Percentiles rank a stretch among this genome's conserved stretches.
These are phyloP conservation scores for Lichenostomus cassidix DNA, from an alignment of 2,113 vertebrate genomes.

Conservation along the genomic window DNA sequence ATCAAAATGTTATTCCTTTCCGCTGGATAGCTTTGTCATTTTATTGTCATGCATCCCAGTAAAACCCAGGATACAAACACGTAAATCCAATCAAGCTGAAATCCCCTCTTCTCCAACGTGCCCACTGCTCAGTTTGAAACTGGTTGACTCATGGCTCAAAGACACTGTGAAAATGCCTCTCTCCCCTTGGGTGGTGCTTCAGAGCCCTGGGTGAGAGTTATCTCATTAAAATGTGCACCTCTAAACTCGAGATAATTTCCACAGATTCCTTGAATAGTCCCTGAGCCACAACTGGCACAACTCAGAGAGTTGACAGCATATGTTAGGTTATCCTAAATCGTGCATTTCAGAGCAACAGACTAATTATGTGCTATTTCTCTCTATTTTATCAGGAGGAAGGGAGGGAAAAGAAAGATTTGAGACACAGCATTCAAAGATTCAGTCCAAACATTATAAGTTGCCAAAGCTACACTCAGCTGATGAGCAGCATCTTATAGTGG, in stretches of 20 bases:
- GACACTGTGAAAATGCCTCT: background rate
- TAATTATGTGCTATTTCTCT: background rate
- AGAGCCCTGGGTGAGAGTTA: background rate
- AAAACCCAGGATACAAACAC: background rate
- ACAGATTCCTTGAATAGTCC: background rate
- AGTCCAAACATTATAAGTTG: background rate
- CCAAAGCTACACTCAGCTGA: background rate
- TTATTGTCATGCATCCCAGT: background rate
- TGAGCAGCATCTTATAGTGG: background rate
- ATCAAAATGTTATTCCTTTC: background rate
- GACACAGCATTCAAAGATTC: background rate
- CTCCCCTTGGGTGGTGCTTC: background rate
- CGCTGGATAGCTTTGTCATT: background rate
- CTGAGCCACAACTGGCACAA: background rate
- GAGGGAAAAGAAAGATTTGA: background rate
- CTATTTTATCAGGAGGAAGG: background rate
- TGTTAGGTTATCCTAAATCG: background rate
- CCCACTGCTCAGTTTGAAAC: background rate
- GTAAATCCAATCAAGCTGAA: background rate
- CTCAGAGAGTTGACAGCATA: background rate
- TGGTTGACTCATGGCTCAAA: background rate
- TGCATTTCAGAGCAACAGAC: background rate
- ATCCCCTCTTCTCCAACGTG: background rate
- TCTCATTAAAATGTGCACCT: background rate
- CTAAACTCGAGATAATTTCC: background rate